A percentile compares a stretch with the other conserved stretches of the same genome.
Conservation (phyloP, 2,888 invertebrate species). For the Julus scanicus region DNA sequence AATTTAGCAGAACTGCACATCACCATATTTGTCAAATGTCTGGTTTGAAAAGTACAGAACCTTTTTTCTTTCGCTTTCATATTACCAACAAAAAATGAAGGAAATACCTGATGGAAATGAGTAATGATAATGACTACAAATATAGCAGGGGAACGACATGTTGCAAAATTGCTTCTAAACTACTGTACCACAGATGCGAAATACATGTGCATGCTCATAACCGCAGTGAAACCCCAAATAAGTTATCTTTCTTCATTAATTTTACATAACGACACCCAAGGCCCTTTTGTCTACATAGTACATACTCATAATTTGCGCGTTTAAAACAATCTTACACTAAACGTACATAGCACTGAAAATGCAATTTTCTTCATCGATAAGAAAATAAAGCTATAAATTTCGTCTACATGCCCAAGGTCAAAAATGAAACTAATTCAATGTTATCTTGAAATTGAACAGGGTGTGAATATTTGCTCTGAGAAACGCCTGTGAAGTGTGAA, state of each 20-base stretch:
- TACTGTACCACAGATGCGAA: no score
- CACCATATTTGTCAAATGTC: background rate
- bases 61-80: background rate
- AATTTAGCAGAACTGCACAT: background rate
- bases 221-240: no score
- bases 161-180: no score
- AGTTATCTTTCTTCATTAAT: no score
- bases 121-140: background rate
- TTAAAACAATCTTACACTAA: background rate
- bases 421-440: background rate
- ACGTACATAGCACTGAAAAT: background rate
- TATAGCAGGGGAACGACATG: background rate
- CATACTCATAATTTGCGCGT: background rate
- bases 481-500: background rate
- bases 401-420: background rate
- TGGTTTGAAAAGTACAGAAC: background rate
- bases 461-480: background rate
- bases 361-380: background rate
- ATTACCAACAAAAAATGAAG: background rate
- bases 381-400: background rate
- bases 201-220: no score
- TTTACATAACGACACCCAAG: no score
- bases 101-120: background rate
- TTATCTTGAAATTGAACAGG: background rate
- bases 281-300: background rate